These are phyloP conservation scores for Ectobius pallidus DNA, from an alignment of 2,888 invertebrate genomes.

Conservation along the genomic window DNA sequence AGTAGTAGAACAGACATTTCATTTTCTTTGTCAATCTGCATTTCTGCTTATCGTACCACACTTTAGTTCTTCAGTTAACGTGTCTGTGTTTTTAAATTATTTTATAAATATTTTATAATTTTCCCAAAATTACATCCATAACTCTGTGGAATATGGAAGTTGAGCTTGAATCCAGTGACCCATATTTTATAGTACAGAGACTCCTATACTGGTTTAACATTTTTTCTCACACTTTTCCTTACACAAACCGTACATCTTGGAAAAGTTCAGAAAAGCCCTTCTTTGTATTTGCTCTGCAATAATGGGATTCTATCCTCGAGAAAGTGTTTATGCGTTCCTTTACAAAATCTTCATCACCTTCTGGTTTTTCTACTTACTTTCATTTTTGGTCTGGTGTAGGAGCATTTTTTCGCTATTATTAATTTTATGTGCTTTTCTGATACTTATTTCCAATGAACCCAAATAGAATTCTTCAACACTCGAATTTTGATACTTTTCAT, in stretches of 20 bases:
- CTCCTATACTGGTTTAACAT: not conserved
- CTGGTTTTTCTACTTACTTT: not conserved
- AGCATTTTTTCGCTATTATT: not conserved
- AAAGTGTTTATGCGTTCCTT: not conserved
- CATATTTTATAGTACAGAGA: not conserved
- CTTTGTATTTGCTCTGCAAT: not conserved
- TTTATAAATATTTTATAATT: too few relatives aligned
- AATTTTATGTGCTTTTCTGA: not conserved
- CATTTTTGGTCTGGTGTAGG: not conserved
- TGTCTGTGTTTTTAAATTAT: too few relatives aligned
- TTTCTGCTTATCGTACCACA: too few relatives aligned
- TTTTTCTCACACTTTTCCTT: not conserved
- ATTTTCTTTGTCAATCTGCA: too few relatives aligned
- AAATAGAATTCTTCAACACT: not conserved
- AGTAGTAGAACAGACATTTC: too few relatives aligned
- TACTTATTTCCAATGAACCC: not conserved
- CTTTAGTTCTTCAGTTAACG: too few relatives aligned
- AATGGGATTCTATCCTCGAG: not conserved
- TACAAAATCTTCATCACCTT: not conserved
- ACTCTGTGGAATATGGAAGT: not conserved
- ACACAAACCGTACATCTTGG: not conserved
- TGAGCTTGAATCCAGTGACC: not conserved
- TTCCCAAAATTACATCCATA: too few relatives aligned
- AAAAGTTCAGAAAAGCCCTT: not conserved
- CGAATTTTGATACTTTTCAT: not conserved